Base-by-base conservation (phyloP, 2,797 vertebrate species). In the Mormyrus hasselquistii region DNA sequence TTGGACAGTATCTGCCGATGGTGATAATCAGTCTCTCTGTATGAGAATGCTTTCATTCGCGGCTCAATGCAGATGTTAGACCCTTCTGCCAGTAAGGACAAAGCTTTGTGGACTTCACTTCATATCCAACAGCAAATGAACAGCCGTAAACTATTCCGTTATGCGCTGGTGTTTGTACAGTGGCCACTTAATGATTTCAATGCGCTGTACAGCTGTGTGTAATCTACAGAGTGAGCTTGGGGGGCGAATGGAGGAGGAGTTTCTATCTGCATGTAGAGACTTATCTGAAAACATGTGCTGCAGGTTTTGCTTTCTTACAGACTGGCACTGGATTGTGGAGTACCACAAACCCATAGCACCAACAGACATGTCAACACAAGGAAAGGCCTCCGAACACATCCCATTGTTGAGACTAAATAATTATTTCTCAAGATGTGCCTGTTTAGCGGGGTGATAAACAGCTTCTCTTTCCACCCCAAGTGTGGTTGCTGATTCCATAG, bases 331-430 rank as follows among this genome's bases (percentile, higher is more conserved):
- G 41, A n/a, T 82, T 47, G 41, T 47, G 38, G 3, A 47, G 76
- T 6, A 82, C 38, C 38, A 44, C 38, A 44, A n/a, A n/a, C 73
- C 7, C 73, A 79, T 2, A 44, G 73, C 73, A 44, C 83, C 83
- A 50, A 53, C 22, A 53, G 10, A 25, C 47, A 85, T 41, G 76
- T 5, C 41, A 82, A 82, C 76, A 82, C 41, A 82, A n/a, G 41
- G 38, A 47, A 9, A 82, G 41, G 41, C 16, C 44, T 55, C 79
- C 41, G 25, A 65, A 82, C 79, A 62, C 55, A 25, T 12, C 53
- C 59, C 53, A 29, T 38, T 38, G n/a, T 62, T 9, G 52, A 89
- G 88, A 89, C 88, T 89, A 89, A 89, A 89, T 57, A 89, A 84
- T 55, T 50, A 53, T 47, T 59, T 57, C 55, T 83, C 55, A 59